A percentile compares a stretch with the other conserved stretches of the same genome.
These are phyloP conservation scores for Celastrina argiolus DNA, from an alignment of 2,888 invertebrate genomes.

Conservation along the genomic window DNA sequence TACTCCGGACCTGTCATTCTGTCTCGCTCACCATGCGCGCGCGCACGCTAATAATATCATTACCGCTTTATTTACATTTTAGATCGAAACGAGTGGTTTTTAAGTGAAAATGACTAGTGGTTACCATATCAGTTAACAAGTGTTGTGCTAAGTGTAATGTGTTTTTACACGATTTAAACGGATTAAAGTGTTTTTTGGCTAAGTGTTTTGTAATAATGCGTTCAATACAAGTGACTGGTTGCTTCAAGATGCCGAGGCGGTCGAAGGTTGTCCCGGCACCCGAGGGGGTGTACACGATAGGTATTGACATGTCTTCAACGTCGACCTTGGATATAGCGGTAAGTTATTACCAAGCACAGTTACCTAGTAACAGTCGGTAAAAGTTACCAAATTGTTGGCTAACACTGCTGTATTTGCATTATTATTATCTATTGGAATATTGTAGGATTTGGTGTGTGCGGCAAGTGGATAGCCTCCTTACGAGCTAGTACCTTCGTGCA, in stretches of 20 bases:
- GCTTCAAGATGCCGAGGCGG: slow-evolving; percentile 59
- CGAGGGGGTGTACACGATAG: slow-evolving; percentile 62
- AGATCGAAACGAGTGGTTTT: neutral
- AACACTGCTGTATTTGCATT: too few relatives aligned
- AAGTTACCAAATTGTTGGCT: too few relatives aligned
- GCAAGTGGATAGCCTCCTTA: too few relatives aligned
- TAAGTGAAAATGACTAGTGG: neutral
- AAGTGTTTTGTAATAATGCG: slow-evolving; percentile 41
- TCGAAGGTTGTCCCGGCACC: slow-evolving; percentile 59
- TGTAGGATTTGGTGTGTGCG: too few relatives aligned
- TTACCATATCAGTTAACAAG: neutral
- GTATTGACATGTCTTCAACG: slow-evolving; percentile 41
- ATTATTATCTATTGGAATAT: too few relatives aligned
- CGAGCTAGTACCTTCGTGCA: too few relatives aligned
- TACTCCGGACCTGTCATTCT: slow-evolving; percentile 65
- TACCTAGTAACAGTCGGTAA: slow-evolving; percentile 26
- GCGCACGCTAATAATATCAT: slow-evolving; percentile 49
- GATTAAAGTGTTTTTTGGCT: neutral
- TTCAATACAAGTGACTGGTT: slow-evolving; percentile 55
- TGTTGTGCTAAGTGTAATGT: neutral
- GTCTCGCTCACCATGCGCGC: slow-evolving; percentile 47
- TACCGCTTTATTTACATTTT: neutral
- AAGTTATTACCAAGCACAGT: too few relatives aligned
- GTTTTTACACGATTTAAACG: neutral
- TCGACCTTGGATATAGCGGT: slow-evolving; percentile 62